These are phyloP conservation scores for Meiosimyza platycephala DNA, from an alignment of 2,888 invertebrate species.

Conservation along the genomic window DNA sequence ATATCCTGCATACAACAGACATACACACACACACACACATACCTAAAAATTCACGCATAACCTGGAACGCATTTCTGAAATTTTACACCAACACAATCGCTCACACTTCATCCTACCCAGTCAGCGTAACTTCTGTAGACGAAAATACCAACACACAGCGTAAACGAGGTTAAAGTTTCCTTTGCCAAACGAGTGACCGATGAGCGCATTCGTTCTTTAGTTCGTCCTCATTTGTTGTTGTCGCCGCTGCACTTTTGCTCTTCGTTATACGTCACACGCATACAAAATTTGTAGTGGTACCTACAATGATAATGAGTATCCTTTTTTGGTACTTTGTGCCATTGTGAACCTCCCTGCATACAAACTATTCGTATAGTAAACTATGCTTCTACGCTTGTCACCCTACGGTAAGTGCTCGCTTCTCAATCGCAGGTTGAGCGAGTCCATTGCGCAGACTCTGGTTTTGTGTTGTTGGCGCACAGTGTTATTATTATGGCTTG, in stretches of 20 bases:
- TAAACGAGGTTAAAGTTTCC: slow-evolving; percentile 31
- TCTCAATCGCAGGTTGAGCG: neutral
- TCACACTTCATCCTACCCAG: too few species aligned
- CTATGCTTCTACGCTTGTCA: too few species aligned
- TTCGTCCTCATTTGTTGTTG: slow-evolving; percentile 5
- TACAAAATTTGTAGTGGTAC: slow-evolving; percentile 30
- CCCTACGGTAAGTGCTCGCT: neutral
- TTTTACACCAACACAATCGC: too few species aligned
- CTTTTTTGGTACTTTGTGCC: too few species aligned
- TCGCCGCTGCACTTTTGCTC: slow-evolving; percentile 12
- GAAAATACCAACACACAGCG: slow-evolving; percentile 16
- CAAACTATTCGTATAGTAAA: too few species aligned
- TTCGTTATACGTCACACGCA: slow-evolving; percentile 28
- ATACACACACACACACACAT: slow-evolving; percentile 7
- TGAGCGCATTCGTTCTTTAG: slow-evolving; percentile 11
- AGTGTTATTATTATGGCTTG: slow-evolving; percentile 25
- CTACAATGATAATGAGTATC: neutral
- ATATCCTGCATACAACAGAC: neutral
- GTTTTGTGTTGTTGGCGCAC: neutral
- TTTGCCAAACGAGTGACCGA: neutral
- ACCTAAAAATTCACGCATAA: slow-evolving; percentile 3
- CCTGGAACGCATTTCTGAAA: neutral
- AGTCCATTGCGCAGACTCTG: slow-evolving; percentile 34
- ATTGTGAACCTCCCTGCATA: too few species aligned
- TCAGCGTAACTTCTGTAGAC: neutral